Evolutionary conservation across 2,888 invertebrate genomes (phyloP), one percentile per base, ranked within the genome.

Genomic region (Nemoura dubitans): DNA sequence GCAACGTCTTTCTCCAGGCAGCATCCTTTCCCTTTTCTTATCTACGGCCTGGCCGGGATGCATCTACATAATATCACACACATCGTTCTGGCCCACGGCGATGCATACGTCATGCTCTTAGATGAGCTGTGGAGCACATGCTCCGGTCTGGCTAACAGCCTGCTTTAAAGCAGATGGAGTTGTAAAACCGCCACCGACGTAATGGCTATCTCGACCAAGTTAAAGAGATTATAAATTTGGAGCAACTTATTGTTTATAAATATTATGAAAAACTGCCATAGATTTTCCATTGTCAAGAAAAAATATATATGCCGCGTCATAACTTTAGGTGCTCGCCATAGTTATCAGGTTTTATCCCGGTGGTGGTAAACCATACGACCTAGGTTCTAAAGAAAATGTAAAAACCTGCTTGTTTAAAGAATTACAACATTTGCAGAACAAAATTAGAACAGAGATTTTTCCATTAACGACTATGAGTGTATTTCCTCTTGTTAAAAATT

Each of bases 91-190:
- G 6, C 59, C 59, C 14, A 10, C 21, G 59, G 59, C 59, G 14
- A 59, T 59, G 21, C 59, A 59, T 59, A 14, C 59, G 10, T 59
- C 59, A 59, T 59, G 59, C 59, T 59, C 14, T 1, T 14, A 59
- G 59, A 14, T 7, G 59, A 10, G 3, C 59, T 2, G 6, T 59
- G 59, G 59, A 59, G 59, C 59, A 59, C 59, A 59, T 59, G 59
- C 59, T 59, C 14, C 2, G 59, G 16, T 1, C 59, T 59, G 59
- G 16, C 59, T 14, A 59, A 21, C 59, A 59, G 59, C 14, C 3
- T 59, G 59, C 59, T 59, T 59, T 59, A 59, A 59, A 59, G 59
- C 59, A 59, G 59, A 59, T 59, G 59, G 59, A 59, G 59, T 21
- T 59, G 2, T 59, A 59, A 59, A 59, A 59, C 5, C n/a, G 36